phyloP scores from a whole-genome alignment of 2,888 invertebrate genomes.

The Drosophila helvetica region DNA sequence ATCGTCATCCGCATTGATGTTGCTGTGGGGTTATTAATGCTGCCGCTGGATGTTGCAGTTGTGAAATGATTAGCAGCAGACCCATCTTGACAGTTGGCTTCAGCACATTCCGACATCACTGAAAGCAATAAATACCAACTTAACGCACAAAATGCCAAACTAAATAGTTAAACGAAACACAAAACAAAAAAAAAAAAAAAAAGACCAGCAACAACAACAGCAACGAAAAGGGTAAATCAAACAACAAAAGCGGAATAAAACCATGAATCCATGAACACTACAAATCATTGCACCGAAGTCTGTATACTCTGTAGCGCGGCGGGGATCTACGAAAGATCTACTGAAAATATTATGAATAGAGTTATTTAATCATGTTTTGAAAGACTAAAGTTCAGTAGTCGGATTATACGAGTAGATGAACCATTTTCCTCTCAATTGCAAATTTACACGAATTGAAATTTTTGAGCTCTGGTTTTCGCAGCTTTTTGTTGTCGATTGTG shows the following conservation, averaged over 20 bases:
- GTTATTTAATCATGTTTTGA: no score
- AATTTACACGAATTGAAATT: no score
- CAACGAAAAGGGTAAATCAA: constrained; percentile 31
- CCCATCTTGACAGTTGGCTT: constrained; percentile 68
- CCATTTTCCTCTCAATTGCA: no score
- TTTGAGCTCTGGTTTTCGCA: no score
- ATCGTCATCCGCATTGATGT: not conserved
- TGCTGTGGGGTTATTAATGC: constrained; percentile 51
- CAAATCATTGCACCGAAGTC: not conserved
- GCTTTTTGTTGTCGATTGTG: no score
- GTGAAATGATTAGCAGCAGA: constrained; percentile 74
- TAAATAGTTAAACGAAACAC: constrained; percentile 74
- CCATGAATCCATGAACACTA: not conserved
- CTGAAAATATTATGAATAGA: no score
- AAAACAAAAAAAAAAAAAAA: constrained; percentile 26
- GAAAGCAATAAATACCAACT: constrained; percentile 83
- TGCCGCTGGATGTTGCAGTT: constrained; percentile 35
- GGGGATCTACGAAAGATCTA: not conserved
- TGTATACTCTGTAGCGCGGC: not conserved
- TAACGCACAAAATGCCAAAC: constrained; percentile 83
- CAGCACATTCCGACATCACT: constrained; percentile 81
- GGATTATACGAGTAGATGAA: no score
- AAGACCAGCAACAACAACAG: constrained; percentile 13
- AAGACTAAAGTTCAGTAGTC: no score
- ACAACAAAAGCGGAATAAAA: constrained; percentile 10